Evolutionary conservation across 1,140 invertebrate genomes (phyloP), one percentile per base, ranked within the genome.

Genomic region (Ostrea edulis): DNA sequence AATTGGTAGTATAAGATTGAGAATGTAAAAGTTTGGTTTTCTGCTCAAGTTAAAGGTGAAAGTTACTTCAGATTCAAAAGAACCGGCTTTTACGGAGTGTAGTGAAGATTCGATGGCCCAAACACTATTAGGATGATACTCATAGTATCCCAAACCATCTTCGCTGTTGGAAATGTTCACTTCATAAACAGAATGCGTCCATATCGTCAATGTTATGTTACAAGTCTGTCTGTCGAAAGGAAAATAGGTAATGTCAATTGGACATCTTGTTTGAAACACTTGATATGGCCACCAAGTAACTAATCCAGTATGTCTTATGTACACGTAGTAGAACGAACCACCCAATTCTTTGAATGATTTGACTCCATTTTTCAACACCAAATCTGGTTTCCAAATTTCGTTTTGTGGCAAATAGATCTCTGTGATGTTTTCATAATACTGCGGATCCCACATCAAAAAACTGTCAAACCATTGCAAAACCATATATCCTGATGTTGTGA

Each of bases 1-100:
- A 0, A 91, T 87, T 0, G 91, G 91, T 55, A 91, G 14, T 8
- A 92, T 87, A 4, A 90, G 87, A 58, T 88, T 92, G 8, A 92
- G 58, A 20, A 90, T 77, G 53, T 89, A 89, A 82, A 85, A 88
- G 11, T 88, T 65, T 0, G 91, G 86, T 44, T 89, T 87, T 51
- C 90, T 68, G 29, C 89, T 82, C 11, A 92, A 68, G 52, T 87
- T 87, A 0, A 92, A 52, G 17, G 87, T 87, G 55, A 95, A 89
- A 0, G 82, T 85, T 8, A 91, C 84, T 83, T 83, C 82, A 17
- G 82, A 83, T 51, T 83, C 82, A 25, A 17, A 17, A n/a, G 52
- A 83, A 54, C 52, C 51, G 17, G 82, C 58, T 9, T 20, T 85
- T 35, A 77, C 25, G 35, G 14, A 12, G 54, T 54, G 9, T 22